phyloP scores from a whole-genome alignment of 2,113 vertebrate genomes.

The Micronycteris hirsuta region DNA sequence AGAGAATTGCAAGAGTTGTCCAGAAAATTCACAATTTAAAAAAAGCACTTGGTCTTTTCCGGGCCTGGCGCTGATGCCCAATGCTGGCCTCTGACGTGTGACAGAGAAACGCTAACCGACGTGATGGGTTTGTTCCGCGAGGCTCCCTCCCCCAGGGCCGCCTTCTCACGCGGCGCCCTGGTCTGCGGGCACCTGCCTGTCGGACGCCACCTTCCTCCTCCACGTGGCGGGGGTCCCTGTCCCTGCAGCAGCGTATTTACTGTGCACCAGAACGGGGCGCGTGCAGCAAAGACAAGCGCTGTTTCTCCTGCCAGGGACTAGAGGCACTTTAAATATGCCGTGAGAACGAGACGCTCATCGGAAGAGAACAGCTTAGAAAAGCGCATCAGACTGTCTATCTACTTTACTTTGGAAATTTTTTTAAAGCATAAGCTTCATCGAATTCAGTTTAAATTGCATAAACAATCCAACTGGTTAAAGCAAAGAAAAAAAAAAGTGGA shows the following conservation, averaged over 20 bases:
- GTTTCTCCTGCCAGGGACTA: not conserved
- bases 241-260: too few species aligned
- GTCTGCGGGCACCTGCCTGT: fast-evolving
- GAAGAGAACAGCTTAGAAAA: not conserved
- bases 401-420: not conserved
- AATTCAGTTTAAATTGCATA: not conserved
- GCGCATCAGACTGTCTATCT: not conserved
- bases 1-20: not conserved
- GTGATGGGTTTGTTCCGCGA: fast-evolving
- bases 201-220: too few species aligned
- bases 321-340: not conserved
- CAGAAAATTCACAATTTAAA: not conserved
- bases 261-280: not conserved
- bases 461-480: not conserved
- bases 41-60: not conserved
- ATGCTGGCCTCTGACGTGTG: not conserved
- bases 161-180: too few species aligned
- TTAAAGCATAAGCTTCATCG: not conserved
- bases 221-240: too few species aligned
- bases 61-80: not conserved
- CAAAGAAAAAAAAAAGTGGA: not conserved
- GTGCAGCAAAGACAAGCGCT: not conserved
- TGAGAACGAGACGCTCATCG: not conserved
- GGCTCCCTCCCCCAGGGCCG: fast-evolving
- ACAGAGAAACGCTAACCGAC: not conserved